phyloP scores from a whole-genome alignment of 2,888 invertebrate genomes.

The Lepeophtheirus nordmannii region DNA sequence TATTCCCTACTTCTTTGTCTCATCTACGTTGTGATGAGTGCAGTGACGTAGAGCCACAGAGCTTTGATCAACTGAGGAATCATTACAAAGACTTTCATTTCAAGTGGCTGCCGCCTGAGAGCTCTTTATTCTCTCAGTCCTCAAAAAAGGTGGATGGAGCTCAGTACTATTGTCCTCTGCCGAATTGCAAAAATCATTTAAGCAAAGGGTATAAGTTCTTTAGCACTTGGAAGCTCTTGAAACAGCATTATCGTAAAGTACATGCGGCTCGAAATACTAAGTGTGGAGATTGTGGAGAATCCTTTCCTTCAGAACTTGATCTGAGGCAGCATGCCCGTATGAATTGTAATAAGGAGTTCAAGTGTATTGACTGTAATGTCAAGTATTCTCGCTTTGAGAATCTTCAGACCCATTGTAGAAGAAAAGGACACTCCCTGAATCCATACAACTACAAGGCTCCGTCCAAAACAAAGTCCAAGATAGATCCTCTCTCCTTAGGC shows the following conservation, averaged over 20 bases:
- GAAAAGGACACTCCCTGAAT: slow-evolving; percentile 2
- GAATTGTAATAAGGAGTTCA: not conserved
- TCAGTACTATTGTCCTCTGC: not conserved
- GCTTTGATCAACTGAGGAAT: not conserved
- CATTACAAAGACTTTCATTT: not conserved
- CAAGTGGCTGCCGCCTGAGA: not conserved
- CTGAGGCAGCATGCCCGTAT: not conserved
- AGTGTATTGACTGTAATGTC: not conserved
- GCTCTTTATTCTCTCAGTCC: not conserved
- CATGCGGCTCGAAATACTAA: not conserved
- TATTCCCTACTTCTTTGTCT: not conserved
- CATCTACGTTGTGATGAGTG: not conserved
- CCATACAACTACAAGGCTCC: not conserved
- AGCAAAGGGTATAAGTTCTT: not conserved
- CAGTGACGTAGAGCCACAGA: not conserved
- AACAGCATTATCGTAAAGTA: slow-evolving; percentile 18
- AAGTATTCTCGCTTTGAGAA: not conserved
- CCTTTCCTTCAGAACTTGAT: not conserved
- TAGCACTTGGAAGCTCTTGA: slow-evolving; percentile 1
- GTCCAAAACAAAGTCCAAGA: not conserved
- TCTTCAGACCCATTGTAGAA: slow-evolving; percentile 19
- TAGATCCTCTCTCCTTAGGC: not conserved
- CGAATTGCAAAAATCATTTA: slow-evolving; percentile 13
- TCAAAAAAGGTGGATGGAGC: not conserved
- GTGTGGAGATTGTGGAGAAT: not conserved